Percentiles rank a stretch among this genome's conserved stretches.
These are phyloP conservation scores for Mobula hypostoma DNA, from an alignment of 2,113 vertebrate species.

Conservation along the genomic window DNA sequence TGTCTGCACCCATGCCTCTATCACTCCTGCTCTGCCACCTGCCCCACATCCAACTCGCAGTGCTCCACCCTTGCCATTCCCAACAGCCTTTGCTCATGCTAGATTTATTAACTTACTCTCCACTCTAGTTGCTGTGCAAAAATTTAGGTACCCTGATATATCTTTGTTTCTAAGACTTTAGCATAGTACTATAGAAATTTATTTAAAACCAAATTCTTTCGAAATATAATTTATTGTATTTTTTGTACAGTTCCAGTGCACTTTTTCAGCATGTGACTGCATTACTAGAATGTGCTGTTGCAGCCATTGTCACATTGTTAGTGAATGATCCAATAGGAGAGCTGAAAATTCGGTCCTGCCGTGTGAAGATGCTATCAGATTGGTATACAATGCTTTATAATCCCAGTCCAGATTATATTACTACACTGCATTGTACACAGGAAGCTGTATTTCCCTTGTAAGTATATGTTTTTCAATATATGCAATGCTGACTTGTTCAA, in stretches of 20 bases:
- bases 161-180: no score
- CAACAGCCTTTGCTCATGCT: no score
- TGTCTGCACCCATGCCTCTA: no score
- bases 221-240: neutral
- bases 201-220: neutral
- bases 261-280: conserved; percentile 84
- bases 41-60: no score
- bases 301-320: conserved; percentile 73
- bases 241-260: conserved; percentile 70
- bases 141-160: no score
- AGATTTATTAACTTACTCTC: no score
- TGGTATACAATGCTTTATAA: conserved; percentile 99
- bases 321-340: conserved; percentile 74
- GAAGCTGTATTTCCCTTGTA: conserved; percentile 93
- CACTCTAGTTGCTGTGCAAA: no score
- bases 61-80: no score
- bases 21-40: no score
- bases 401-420: conserved; percentile 90
- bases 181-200: neutral
- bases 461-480: conserved; percentile 45
- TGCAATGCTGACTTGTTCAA: accelerated
- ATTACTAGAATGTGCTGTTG: conserved; percentile 73
- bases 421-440: conserved; percentile 89
- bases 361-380: conserved; percentile 85
- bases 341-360: conserved; percentile 76